Percentiles rank a stretch among this genome's conserved stretches.
Conservation (phyloP, 2,888 invertebrate genomes). For the Chydorus sphaericus region DNA sequence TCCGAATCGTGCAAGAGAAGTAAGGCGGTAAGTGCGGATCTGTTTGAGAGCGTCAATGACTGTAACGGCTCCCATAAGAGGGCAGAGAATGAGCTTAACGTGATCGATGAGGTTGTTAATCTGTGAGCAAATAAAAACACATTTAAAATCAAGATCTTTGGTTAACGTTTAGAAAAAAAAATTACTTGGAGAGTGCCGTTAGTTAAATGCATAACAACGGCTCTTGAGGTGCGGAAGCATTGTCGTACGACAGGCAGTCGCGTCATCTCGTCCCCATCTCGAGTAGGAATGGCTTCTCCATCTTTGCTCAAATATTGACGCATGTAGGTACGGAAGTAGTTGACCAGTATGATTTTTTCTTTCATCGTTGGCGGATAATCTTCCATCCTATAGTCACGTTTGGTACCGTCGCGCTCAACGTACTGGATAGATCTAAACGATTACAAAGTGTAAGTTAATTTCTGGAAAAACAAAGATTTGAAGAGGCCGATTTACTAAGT, state of each 20-base stretch:
- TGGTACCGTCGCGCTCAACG: conserved; percentile 77
- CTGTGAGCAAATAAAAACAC: conserved; percentile 38
- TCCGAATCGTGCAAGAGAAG: conserved; percentile 66
- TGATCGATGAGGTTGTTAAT: conserved; percentile 91
- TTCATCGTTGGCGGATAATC: conserved; percentile 64
- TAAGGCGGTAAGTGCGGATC: conserved; percentile 81
- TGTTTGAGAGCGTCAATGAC: conserved; percentile 85
- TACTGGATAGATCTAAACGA: conserved; percentile 78
- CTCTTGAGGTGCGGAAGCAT: conserved; percentile 91
- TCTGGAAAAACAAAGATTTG: not conserved
- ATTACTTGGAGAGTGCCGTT: conserved; percentile 89
- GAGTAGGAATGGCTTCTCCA: conserved; percentile 59
- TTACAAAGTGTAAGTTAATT: conserved; percentile 11
- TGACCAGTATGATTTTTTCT: conserved; percentile 90
- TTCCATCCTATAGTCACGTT: conserved; percentile 74
- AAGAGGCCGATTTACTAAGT: too few species aligned
- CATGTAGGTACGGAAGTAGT: conserved; percentile 97
- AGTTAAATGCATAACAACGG: conserved; percentile 92
- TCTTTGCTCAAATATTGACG: conserved; percentile 89
- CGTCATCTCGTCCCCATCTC: conserved; percentile 77
- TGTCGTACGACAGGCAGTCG: conserved; percentile 87
- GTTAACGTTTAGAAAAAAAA: not conserved
- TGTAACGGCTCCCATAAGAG: conserved; percentile 92
- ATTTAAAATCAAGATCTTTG: too few species aligned
- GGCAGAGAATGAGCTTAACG: conserved; percentile 94